Conservation (phyloP, 2,888 invertebrate species). For the Ceratothoa steindachneri region DNA sequence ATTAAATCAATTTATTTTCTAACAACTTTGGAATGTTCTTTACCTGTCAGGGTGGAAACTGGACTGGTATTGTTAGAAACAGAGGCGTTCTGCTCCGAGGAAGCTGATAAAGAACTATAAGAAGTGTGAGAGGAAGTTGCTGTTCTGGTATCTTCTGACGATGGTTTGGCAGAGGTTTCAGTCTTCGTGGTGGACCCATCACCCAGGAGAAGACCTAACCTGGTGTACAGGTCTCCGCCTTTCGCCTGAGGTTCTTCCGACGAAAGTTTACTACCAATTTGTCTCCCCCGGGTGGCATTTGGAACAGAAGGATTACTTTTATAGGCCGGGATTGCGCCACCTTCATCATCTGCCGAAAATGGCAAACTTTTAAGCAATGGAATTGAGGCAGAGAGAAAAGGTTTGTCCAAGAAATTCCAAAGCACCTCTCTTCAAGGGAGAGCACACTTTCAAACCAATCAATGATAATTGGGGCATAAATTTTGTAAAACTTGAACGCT, state of each 20-base stretch:
- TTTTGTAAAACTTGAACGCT: no score
- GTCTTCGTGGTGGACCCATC: conserved; percentile 58
- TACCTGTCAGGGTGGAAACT: conserved; percentile 77
- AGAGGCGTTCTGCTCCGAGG: conserved; percentile 62
- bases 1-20: no score
- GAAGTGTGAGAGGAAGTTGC: conserved; percentile 52
- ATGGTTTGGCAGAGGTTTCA: conserved; percentile 51
- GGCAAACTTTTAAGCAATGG: not conserved
- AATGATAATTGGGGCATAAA: no score
- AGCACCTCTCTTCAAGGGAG: no score
- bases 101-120: conserved; percentile 59
- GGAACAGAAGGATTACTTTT: not conserved
- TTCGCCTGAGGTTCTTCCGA: not conserved
- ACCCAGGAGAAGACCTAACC: conserved; percentile 74
- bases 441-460: no score
- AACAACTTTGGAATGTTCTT: no score
- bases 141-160: conserved; percentile 48
- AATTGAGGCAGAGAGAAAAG: not conserved
- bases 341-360: not conserved
- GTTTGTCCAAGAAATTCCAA: not conserved
- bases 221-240: conserved; percentile 63
- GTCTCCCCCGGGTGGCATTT: not conserved
- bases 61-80: conserved; percentile 80
- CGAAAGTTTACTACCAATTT: not conserved
- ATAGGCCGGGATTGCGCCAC: not conserved